Percentiles rank a stretch among this genome's conserved stretches.
Conservation (phyloP, 1,140 invertebrate genomes). For the Branchinecta lindahli region DNA sequence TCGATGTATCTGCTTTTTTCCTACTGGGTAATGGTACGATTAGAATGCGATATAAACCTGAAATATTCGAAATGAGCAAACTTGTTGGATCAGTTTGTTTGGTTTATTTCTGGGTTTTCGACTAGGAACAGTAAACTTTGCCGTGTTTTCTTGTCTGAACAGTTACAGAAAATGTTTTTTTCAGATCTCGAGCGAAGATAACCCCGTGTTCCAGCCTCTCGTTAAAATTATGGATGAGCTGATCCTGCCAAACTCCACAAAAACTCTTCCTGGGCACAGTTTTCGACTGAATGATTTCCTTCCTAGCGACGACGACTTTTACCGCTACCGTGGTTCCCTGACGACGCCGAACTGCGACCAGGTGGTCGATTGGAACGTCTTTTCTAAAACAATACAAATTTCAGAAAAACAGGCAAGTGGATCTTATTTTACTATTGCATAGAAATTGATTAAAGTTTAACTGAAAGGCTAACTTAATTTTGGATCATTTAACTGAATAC, state of each 20-base stretch:
- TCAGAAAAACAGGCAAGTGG: slow-evolving; percentile 38
- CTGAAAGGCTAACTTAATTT: too few species aligned
- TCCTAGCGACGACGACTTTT: slow-evolving; percentile 32
- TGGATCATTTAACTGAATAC: too few species aligned
- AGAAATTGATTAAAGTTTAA: too few species aligned
- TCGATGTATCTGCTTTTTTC: too few species aligned
- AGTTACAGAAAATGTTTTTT: not conserved
- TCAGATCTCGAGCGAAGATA: not conserved
- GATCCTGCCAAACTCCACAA: not conserved
- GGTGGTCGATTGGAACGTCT: slow-evolving; percentile 52
- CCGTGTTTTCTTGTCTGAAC: too few species aligned
- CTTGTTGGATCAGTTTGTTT: too few species aligned
- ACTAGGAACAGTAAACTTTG: too few species aligned
- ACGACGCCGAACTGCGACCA: slow-evolving; percentile 57
- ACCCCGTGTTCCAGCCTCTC: not conserved
- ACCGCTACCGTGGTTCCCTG: slow-evolving; percentile 51
- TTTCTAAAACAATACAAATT: slow-evolving; percentile 41
- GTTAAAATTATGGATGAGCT: not conserved
- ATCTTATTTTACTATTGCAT: too few species aligned
- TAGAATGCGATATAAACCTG: too few species aligned
- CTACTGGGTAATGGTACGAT: too few species aligned
- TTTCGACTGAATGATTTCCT: not conserved
- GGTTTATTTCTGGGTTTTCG: too few species aligned
- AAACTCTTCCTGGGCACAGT: not conserved
- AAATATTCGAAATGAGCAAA: too few species aligned